Base-by-base conservation (phyloP, 2,113 vertebrate species). In the Vulpes ferrilata region DNA sequence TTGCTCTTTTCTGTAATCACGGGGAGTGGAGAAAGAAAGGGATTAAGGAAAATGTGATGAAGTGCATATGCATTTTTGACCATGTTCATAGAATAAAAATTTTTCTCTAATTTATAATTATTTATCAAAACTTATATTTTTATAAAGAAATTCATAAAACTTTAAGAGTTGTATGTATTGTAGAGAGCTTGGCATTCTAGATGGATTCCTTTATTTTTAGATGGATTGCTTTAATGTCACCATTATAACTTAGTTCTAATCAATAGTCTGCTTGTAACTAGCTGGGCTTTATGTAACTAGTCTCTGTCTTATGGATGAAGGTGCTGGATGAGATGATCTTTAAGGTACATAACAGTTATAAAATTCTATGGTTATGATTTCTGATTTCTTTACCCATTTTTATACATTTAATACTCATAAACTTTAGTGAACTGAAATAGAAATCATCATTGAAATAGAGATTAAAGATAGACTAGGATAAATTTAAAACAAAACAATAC, bases 391-490 rank as follows among this genome's bases (percentile, higher is more conserved):
- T 74, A 74, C 2, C 1, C 13, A 69, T 69, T 89, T 69, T 62
- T 71, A 48, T 5, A 64, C 22, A 43, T 81, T 80, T n/a, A 86
- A 53, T 0, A n/a, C 3, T 82, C 11, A 5, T 62, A 35, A 62
- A 87, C 2, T 9, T 83, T 30, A 74, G 4, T 79, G 9, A 30
- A 23, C 3, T 80, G 3, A 57, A 35, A 17, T 35, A 83, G 51
- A 95, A 96, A 38, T 88, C 74, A 86, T 57, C 51, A 48, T 25
- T 96, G 11, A 78, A 60, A 83, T 85, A 57, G 4, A 57, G 12
- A 25, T 0, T 22, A 89, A 79, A 76, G 78, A 64, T 1, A 55
- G 38, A 95, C 57, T 60, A 59, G 0, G 15, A 4, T 1, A 78
- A 92, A 92, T 69, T 84, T 64, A 51, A 62, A 55, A 64, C 9